Conservation (phyloP, 2,113 vertebrate genomes). For the Gracilinanus agilis region DNA sequence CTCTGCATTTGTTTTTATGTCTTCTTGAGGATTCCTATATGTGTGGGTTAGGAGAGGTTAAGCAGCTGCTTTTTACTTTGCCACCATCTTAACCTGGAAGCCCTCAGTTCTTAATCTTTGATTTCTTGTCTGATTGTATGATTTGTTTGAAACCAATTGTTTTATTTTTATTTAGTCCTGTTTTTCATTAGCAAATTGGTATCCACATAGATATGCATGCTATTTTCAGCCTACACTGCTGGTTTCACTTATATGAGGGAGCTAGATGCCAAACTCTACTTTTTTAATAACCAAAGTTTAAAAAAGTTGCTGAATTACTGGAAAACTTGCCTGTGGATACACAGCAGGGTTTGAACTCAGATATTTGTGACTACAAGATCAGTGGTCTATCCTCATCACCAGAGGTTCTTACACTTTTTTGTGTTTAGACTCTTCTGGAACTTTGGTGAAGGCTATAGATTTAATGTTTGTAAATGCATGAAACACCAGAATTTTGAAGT, state of each 20-base stretch:
- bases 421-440: not conserved
- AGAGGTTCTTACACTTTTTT: not conserved
- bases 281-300: not conserved
- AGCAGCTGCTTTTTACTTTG: too few species aligned
- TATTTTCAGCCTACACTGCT: not conserved
- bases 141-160: not conserved
- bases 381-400: not conserved
- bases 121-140: not conserved
- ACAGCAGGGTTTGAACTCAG: not conserved
- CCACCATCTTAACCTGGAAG: too few species aligned
- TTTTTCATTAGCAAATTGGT: not conserved
- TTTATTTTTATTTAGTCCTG: not conserved
- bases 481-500: not conserved
- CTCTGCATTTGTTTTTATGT: too few species aligned
- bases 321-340: not conserved
- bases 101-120: not conserved
- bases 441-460: not conserved
- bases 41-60: too few species aligned
- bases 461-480: not conserved
- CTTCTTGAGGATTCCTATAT: too few species aligned
- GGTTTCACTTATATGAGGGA: not conserved
- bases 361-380: not conserved
- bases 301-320: not conserved
- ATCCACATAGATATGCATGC: not conserved
- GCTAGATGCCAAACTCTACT: not conserved